Evolutionary conservation across 2,113 vertebrate species (phyloP).

Genomic region (Ptilonorhynchus violaceus): DNA sequence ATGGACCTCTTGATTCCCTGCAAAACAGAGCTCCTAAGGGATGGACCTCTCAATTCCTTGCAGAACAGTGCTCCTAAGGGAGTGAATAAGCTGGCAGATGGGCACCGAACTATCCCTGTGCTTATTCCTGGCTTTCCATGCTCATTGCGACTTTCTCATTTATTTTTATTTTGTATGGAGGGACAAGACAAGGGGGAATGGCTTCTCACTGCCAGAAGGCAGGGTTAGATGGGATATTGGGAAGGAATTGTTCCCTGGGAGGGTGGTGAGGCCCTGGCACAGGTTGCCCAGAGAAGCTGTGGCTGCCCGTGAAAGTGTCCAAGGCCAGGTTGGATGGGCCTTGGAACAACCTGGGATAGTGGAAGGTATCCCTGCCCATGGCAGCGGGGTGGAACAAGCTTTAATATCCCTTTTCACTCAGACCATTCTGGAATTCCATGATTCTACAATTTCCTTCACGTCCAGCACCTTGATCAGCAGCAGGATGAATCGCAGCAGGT

Average conservation of each 20-base stretch:
- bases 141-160: not conserved
- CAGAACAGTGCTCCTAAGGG: not conserved
- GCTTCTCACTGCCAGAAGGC: not conserved
- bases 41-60: not conserved
- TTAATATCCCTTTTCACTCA: not conserved
- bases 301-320: not conserved
- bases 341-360: not conserved
- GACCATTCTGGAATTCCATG: no score
- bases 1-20: not conserved
- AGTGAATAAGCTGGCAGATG: not conserved
- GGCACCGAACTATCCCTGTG: not conserved
- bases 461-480: not conserved
- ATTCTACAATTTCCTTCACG: not conserved
- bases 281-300: not conserved
- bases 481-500: not conserved
- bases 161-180: not conserved
- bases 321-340: not conserved
- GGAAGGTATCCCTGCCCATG: not conserved
- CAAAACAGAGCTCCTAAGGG: not conserved
- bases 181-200: not conserved
- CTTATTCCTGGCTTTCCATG: fast-evolving
- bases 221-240: fast-evolving
- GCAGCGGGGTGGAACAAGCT: not conserved
- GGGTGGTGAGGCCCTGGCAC: not conserved
- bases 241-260: not conserved